Evolutionary conservation across 2,113 vertebrate genomes (phyloP).

Genomic region (Suricata suricatta): DNA sequence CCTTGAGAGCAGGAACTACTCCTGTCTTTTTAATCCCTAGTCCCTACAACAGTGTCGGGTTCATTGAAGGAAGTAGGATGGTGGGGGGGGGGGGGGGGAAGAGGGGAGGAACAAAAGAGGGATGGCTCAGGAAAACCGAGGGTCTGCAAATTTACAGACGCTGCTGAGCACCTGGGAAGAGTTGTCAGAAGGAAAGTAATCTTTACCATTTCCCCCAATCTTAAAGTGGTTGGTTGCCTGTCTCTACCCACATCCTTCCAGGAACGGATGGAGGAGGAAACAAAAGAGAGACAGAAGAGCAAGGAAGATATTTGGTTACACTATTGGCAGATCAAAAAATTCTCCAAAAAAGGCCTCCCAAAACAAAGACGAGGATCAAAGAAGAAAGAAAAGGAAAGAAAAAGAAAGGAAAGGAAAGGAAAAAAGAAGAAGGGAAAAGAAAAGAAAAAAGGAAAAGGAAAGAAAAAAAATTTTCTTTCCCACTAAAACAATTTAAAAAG

Average conservation of each 20-base stretch:
- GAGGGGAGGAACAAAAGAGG: background rate
- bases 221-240: background rate
- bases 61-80: rapidly evolving
- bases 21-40: background rate
- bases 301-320: background rate
- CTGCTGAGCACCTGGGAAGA: background rate
- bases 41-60: background rate
- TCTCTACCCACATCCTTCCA: background rate
- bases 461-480: background rate
- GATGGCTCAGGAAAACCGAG: background rate
- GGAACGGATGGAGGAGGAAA: background rate
- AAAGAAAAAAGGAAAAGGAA: background rate
- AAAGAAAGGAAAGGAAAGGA: background rate
- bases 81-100: background rate
- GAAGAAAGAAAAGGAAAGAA: background rate
- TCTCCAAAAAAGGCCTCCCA: background rate
- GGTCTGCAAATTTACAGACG: background rate
- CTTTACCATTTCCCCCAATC: background rate
- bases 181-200: background rate
- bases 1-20: background rate
- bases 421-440: background rate
- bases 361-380: background rate
- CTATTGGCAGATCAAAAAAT: background rate
- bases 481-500: background rate
- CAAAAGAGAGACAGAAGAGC: background rate